phyloP scores from a whole-genome alignment of 2,888 invertebrate genomes.

The Leptopterna dolabrata region DNA sequence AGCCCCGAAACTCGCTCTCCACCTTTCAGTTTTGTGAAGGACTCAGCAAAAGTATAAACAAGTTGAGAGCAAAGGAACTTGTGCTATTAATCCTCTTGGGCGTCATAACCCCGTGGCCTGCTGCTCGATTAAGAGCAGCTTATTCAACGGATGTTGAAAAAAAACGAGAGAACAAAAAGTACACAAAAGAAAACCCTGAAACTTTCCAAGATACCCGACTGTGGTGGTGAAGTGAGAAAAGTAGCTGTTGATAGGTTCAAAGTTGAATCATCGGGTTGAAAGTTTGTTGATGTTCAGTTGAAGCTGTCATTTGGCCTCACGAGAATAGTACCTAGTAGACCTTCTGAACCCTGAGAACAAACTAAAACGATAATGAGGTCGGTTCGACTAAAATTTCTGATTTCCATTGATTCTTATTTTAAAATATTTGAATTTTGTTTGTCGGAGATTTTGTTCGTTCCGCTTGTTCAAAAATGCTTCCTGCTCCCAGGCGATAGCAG shows the following conservation, averaged over 20 bases:
- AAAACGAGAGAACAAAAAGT: background rate
- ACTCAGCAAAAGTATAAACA: conserved; percentile 31
- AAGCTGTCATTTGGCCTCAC: too few species aligned
- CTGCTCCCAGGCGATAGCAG: too few species aligned
- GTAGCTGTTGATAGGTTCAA: background rate
- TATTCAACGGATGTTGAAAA: background rate
- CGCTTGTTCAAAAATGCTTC: too few species aligned
- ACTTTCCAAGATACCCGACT: background rate
- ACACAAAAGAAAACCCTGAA: background rate
- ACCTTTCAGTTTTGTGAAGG: background rate
- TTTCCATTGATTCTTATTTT: too few species aligned
- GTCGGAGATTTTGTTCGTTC: too few species aligned
- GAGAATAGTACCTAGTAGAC: too few species aligned
- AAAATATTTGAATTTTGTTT: too few species aligned
- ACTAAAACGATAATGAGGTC: too few species aligned
- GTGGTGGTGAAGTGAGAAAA: background rate
- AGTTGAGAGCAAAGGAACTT: background rate
- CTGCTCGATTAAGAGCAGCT: background rate
- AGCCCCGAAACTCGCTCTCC: background rate
- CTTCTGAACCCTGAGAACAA: too few species aligned
- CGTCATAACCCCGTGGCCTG: background rate
- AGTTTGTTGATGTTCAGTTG: too few species aligned
- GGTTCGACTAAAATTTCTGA: too few species aligned
- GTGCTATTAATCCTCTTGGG: conserved; percentile 14
- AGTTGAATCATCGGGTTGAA: background rate